Conservation (phyloP, 2,888 invertebrate genomes). For the Scaptomyza tumidula region DNA sequence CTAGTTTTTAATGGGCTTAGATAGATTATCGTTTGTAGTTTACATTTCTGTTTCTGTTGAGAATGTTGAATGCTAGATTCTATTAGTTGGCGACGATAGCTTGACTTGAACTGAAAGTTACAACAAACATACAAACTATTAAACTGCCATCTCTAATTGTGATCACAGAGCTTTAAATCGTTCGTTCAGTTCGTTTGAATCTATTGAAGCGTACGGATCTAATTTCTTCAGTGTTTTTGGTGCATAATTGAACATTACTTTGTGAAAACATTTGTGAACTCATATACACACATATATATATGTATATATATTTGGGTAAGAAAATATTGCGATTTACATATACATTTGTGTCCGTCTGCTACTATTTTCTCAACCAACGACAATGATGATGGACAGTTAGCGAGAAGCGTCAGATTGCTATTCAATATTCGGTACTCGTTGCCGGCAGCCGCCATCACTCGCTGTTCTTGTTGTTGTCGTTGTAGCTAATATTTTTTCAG, state of each 20-base stretch:
- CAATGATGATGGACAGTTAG: background rate
- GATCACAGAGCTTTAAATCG: background rate
- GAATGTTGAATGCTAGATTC: too few relatives aligned
- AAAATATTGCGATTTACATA: slow-evolving; percentile 8
- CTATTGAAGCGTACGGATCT: background rate
- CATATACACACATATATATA: background rate
- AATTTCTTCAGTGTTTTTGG: background rate
- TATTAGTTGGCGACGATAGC: background rate
- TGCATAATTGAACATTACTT: slow-evolving; percentile 6
- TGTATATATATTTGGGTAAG: background rate
- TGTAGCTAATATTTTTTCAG: slow-evolving; percentile 19
- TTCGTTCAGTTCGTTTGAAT: background rate
- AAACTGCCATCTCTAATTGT: background rate
- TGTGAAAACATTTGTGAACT: slow-evolving; percentile 15
- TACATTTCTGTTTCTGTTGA: too few relatives aligned
- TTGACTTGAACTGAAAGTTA: background rate
- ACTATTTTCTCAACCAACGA: background rate
- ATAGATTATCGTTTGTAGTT: background rate
- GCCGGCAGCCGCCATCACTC: slow-evolving; percentile 3
- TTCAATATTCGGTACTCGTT: slow-evolving; percentile 1
- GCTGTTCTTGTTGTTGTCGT: background rate
- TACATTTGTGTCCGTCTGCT: background rate
- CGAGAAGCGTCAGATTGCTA: background rate
- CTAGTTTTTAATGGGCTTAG: too few relatives aligned
- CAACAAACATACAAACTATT: too few relatives aligned